Evolutionary conservation across 2,888 invertebrate genomes (phyloP), one percentile per base, ranked within the genome.

Genomic region (Linnaemya vulpina): DNA sequence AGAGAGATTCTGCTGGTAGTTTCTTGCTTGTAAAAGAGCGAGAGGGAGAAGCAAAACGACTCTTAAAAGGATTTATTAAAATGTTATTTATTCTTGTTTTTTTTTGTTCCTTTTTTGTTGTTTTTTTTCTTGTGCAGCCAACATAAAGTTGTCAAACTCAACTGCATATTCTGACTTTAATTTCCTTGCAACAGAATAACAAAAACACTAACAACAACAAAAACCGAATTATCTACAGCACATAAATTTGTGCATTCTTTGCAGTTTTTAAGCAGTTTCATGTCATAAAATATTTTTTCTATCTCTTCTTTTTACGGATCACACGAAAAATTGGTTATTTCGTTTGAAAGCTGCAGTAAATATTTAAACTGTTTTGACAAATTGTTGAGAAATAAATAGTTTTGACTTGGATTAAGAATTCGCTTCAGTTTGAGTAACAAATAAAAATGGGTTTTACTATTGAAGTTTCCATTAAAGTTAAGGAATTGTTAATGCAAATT

Each of bases 61-160:
- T 8, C 53, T 51, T 65, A 11, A 43, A 58, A 67, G 35, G 15
- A 58, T 76, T 75, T 55, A 67, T 46, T 15, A 67, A 67, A 58
- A 22, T 46, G 17, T 65, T 55, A 17, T 75, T 40, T 65, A n/a
- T n/a, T n/a, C n/a, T n/a, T n/a, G n/a, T n/a, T n/a, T n/a, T n/a
- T n/a, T n/a, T n/a, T 60, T 65, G 3, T 40, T 40, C 9, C 9
- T 3, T 51, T 68, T 51, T 3, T 75, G 8, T 58, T 38, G 17
- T 17, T 38, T 25, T 51, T 51, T 38, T 8, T 38, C 17, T 25
- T 40, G 10, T 25, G 0, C 20, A 38, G 40, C n/a, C 10, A 65
- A 67, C 17, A 70, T 77, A 25, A 68, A 77, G 49, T 68, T 58
- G 58, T 77, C 49, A 77, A 77, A 77, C 58, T 58, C 49, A 15